Evolutionary conservation across 1,140 invertebrate genomes (phyloP), one percentile per base, ranked within the genome.

Genomic region (Phymorhynchus buccinoides): DNA sequence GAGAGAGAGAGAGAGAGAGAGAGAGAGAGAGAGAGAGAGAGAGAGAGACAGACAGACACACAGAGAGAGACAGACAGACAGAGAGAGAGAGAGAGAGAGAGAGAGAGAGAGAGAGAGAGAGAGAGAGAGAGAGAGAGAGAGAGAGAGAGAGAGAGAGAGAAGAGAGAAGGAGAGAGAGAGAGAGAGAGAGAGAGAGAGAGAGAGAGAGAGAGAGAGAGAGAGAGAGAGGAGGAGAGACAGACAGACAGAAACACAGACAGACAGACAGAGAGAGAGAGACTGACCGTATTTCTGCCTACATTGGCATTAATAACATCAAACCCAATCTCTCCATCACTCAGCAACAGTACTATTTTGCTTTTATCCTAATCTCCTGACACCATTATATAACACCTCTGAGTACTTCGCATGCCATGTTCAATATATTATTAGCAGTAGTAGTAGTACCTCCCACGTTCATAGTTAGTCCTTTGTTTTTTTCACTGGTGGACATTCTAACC

Each of bases 171-270:
- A 1, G 71, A 39, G 71, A 73, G 71, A 73, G 71, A 39, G 37
- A 39, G 71, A 39, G 71, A 73, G 71, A 39, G 71, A 39, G 37
- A 39, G 37, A 39, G 71, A 73, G 71, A 39, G 71, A 39, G 37
- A 39, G 37, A n/a, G 56, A 27, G 68, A 52, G 48, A 52, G 71
- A 39, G 71, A 73, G 71, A 73, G 71, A 39, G 37, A 39, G 71
- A 73, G 71, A 73, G 71, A 39, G 37, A 73, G 71, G n/a, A 27
- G 68, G 35, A 12, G 68, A 37, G 68, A n/a, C n/a, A n/a, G n/a
- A n/a, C n/a, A n/a, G n/a, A n/a, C n/a, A 73, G 71, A 39, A 27
- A 39, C 12, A 73, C 12, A 73, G 71, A 39, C 12, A 73, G 71
- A 73, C 6, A 27, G 35, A 12, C 7, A 37, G 68, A 73, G 68